Conservation (phyloP, 2,113 vertebrate species). For the Phalacrocorax pelagicus region DNA sequence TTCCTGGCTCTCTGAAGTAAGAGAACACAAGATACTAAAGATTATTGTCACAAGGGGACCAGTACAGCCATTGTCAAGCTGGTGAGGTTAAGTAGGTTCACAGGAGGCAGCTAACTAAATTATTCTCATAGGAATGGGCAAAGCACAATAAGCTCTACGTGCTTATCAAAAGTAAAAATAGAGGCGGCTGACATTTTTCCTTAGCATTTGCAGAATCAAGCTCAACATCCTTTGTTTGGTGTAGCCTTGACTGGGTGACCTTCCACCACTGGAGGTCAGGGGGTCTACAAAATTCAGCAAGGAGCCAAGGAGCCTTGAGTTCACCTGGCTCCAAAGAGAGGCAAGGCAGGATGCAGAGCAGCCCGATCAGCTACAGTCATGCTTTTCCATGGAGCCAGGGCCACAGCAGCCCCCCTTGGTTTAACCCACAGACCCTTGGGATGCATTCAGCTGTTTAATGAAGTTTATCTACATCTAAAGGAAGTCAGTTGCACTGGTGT, state of each 20-base stretch:
- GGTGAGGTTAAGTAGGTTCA: neutral
- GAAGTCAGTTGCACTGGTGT: neutral
- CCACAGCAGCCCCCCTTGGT: neutral
- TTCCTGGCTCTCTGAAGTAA: neutral
- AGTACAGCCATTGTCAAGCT: neutral
- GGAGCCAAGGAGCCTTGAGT: neutral
- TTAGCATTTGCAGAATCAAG: neutral
- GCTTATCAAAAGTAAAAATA: neutral
- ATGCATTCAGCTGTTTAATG: neutral
- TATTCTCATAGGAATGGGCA: neutral
- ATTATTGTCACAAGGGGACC: neutral
- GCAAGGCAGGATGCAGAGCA: neutral
- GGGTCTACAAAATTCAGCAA: neutral
- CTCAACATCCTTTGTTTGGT: neutral
- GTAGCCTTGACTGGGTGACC: neutral
- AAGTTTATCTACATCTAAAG: neutral
- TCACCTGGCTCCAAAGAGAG: fast-evolving
- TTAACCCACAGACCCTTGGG: neutral
- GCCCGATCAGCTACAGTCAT: fast-evolving
- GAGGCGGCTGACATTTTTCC: neutral
- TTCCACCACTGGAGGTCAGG: neutral
- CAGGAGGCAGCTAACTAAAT: neutral
- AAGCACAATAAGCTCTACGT: neutral
- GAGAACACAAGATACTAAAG: neutral
- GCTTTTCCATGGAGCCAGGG: neutral